Percentiles rank a stretch among this genome's conserved stretches.
Conservation (phyloP, 2,888 invertebrate genomes). For the Polyommatus iphigenia region DNA sequence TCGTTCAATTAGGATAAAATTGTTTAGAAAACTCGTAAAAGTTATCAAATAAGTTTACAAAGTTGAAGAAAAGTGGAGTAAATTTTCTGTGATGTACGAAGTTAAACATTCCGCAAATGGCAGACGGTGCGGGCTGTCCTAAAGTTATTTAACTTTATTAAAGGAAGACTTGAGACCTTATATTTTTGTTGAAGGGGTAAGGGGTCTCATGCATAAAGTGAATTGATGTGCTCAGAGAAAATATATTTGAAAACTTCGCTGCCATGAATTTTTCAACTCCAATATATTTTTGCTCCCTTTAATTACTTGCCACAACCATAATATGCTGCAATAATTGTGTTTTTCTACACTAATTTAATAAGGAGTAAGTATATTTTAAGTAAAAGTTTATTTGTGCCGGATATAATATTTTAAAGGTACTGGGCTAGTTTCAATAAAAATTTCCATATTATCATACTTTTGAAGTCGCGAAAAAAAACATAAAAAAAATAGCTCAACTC, state of each 20-base stretch:
- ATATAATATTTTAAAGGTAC: too few species aligned
- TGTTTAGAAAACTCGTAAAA: conserved; percentile 14
- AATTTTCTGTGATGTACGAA: conserved; percentile 2
- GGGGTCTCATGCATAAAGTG: conserved; percentile 6
- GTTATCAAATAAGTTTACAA: conserved; percentile 22
- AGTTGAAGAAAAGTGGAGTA: background rate
- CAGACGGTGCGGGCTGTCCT: background rate
- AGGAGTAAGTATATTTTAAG: too few species aligned
- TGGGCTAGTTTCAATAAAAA: too few species aligned
- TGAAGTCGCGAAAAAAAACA: too few species aligned
- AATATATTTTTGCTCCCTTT: background rate
- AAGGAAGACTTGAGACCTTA: background rate
- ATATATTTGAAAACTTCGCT: background rate
- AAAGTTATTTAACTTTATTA: conserved; percentile 23
- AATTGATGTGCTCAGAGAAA: background rate
- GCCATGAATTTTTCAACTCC: background rate
- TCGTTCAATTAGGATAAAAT: background rate
- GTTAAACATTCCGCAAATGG: conserved; percentile 9
- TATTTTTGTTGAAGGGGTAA: conserved; percentile 23
- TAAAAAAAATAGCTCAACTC: background rate
- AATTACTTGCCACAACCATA: background rate
- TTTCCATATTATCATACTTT: too few species aligned
- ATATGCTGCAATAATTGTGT: too few species aligned
- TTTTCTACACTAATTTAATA: too few species aligned
- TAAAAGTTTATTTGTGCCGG: too few species aligned